Base-by-base conservation (phyloP, 2,888 invertebrate genomes). In the Noctua janthe region DNA sequence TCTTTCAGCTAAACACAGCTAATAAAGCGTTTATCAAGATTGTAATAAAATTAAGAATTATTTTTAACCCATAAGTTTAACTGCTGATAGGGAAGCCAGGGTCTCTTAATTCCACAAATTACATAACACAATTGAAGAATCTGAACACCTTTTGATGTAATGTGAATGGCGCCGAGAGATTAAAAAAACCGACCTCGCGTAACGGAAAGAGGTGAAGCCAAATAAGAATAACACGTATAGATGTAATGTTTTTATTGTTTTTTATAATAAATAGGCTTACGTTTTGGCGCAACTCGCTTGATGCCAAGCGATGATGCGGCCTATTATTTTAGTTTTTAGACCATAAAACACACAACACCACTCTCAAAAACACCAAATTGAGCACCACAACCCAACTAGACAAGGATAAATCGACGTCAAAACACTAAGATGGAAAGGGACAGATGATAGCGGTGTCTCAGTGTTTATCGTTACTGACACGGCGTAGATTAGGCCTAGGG, bases 361-460 rank as follows among this genome's bases (percentile, higher is more conserved):
- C 13, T 51, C 13, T 5, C 17, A 74, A 47, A 85, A 84, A 62
- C 29, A 13, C 15, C 0, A 13, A 71, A 80, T 91, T 83, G 83
- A 86, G 86, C 76, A 80, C 43, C 91, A 73, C 69, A 86, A 78
- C 29, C 74, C 39, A 29, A 78, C 71, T 51, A 90, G 93, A 93
- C 92, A 92, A 89, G 90, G 93, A 94, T 89, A 91, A 92, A 93
- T 93, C 81, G 86, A 90, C 87, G 90, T 91, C 87, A 89, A 89
- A 88, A 87, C 88, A 88, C 87, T 86, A 91, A 91, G 92, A 91
- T 88, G 87, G 91, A 93, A 90, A 91, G 89, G 91, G 93, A 92
- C 89, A 90, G 92, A 90, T 86, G 87, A 87, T 88, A 78, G 76
- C 79, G 80, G 80, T 83, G 85, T 83, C 81, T 82, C 85, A 76